Evolutionary conservation across 2,797 vertebrate species (phyloP).

Genomic region (Gobio occitaniae): DNA sequence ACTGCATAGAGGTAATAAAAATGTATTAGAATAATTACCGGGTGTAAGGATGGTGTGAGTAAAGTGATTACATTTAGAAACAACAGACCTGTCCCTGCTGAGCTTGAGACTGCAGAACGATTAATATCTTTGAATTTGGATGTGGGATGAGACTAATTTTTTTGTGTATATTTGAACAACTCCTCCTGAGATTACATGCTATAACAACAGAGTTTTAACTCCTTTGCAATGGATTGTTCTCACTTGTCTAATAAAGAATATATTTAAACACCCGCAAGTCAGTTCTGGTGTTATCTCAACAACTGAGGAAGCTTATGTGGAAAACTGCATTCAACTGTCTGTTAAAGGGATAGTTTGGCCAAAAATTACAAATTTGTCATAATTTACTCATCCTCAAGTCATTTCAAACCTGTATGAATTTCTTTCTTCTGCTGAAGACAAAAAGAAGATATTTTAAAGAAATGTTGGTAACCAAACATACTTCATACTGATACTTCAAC

Average conservation of each 20-base stretch:
- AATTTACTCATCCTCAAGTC: too few species aligned
- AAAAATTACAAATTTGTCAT: too few species aligned
- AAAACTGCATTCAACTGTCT: neutral
- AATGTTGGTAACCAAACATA: too few species aligned
- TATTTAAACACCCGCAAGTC: neutral
- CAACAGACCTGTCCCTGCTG: conserved; percentile 9
- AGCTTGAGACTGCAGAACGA: neutral
- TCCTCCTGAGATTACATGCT: neutral
- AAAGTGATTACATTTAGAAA: conserved; percentile 26
- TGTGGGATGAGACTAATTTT: neutral
- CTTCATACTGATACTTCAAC: too few species aligned
- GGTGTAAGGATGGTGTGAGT: neutral
- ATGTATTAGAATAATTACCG: neutral
- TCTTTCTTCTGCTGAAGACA: too few species aligned
- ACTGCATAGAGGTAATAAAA: neutral
- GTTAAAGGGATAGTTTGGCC: neutral
- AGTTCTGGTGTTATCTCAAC: conserved; percentile 61
- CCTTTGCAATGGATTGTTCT: neutral
- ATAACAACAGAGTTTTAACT: neutral
- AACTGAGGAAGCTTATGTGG: neutral
- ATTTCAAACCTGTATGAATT: too few species aligned
- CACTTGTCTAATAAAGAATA: neutral
- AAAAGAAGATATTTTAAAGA: too few species aligned
- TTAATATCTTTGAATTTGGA: neutral
- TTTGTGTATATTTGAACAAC: neutral